phyloP scores from a whole-genome alignment of 2,113 vertebrate species.

The Melanostigma gelatinosum region DNA sequence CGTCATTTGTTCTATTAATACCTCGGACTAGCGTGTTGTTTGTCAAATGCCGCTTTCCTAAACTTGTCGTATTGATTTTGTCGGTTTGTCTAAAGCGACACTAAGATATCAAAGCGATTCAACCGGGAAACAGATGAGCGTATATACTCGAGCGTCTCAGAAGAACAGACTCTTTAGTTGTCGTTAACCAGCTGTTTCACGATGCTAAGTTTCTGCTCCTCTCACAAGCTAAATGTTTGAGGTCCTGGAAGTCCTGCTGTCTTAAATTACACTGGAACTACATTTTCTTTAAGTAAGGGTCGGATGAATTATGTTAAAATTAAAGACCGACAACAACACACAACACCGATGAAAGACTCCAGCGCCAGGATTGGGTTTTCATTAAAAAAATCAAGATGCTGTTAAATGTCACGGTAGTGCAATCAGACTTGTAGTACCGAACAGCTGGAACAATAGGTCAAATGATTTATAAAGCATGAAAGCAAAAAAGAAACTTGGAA shows the following conservation, averaged over 20 bases:
- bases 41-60: background rate
- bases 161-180: background rate
- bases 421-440: constrained; percentile 14
- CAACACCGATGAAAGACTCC: background rate
- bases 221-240: constrained; percentile 2
- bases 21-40: background rate
- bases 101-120: background rate
- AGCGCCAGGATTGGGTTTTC: background rate
- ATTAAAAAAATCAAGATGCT: constrained; percentile 2
- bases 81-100: constrained; percentile 14
- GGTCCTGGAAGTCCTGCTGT: constrained; percentile 1
- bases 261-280: constrained; percentile 16
- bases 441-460: constrained; percentile 12
- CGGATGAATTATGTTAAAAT: background rate
- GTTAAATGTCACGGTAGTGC: constrained; percentile 43
- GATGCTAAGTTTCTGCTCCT: background rate
- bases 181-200: constrained; percentile 16
- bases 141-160: background rate
- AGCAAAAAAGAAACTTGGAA: background rate
- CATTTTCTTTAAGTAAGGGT: background rate
- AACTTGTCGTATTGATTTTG: constrained; percentile 1
- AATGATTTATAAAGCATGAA: constrained; percentile 5
- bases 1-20: constrained; percentile 32
- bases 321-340: constrained; percentile 7
- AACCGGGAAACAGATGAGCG: constrained; percentile 17